Base-by-base conservation (phyloP, 2,113 vertebrate genomes). In the Colius striatus region DNA sequence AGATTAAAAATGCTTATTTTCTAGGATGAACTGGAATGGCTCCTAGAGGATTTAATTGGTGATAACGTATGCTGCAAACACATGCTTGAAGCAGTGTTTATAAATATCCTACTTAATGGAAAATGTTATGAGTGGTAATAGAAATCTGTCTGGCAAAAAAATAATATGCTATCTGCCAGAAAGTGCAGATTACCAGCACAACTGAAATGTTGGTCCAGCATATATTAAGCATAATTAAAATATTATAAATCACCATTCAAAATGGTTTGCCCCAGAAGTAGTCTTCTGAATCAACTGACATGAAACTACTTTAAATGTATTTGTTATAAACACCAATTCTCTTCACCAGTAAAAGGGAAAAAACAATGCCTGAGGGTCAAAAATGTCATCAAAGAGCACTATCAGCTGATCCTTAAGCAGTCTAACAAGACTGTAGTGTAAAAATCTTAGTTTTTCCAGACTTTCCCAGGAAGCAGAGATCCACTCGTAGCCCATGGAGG, bases 141-240 rank as follows among this genome's bases (percentile, higher is more conserved):
- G 88, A 88, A 96, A 89, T 90, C 51, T 83, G 23, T 87, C 92
- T 96, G 85, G 54, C 36, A 96, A 63, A 92, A 92, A 95, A 68
- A 73, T 34, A 65, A 13, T 22, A 54, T 16, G 21, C 32, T 94
- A 48, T 93, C 68, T 94, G 90, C 87, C 92, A 87, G 55, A 30
- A 94, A 89, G 58, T 55, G 86, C 30, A 94, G 55, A 58, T 96
- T 97, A 51, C 61, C 70, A 83, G 70, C 83, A 62, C 21, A 81
- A 72, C 17, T 74, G 25, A 77, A 96, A 20, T 76, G 13, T 4
- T 10, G 20, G 66, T 71, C 62, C 87, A 93, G 81, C 77, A 74
- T 77, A 66, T 77, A 95, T 84, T 91, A 95, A 95, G 73, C 62
- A 53, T 75, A 89, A 95, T 94, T 89, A 95, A 97, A 95, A 82